Evolutionary conservation across 1,140 invertebrate species (phyloP), one percentile per base, ranked within the genome.

Genomic region (Papilio glaucus): DNA sequence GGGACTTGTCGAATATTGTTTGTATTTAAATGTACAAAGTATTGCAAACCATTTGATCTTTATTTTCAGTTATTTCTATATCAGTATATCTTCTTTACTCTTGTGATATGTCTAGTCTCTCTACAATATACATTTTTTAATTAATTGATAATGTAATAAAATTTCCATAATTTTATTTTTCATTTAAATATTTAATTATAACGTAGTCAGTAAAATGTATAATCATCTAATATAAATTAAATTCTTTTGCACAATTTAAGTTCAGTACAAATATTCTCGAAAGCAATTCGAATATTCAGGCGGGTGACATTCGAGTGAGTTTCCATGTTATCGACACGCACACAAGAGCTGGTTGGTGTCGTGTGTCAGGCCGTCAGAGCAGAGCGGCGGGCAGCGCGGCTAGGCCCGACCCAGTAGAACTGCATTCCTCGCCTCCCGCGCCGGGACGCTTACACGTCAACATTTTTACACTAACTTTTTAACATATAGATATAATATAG

Each of bases 341-440:
- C 73, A 76, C 74, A 79, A 68, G 75, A 49, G 75, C 45, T 67
- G 37, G 49, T 15, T 38, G 69, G 33, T 39, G 67, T 65, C 57
- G 21, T 53, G 8, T 67, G 70, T 76, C 72, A 65, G 73, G 74
- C 77, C 71, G 75, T 70, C 29, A 33, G 29, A 33, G 29, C 29
- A 6, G 29, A 33, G 29, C 29, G 29, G 29, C 2, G 29, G 2
- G 29, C 29, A 6, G 2, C 6, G 29, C 6, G 29, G 29, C 29
- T 33, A 33, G 29, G 39, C 53, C 42, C 63, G 78, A 73, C 74
- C 76, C 74, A 78, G 77, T 77, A 72, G 71, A 81, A 84, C 85
- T 85, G 85, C 85, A 85, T 86, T 86, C 83, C 80, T 81, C 62
- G 49, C 13, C 41, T 37, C 42, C 73, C 70, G 62, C 39, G 45